Base-by-base conservation (phyloP, 2,888 invertebrate genomes). In the Drosophila falleni region DNA sequence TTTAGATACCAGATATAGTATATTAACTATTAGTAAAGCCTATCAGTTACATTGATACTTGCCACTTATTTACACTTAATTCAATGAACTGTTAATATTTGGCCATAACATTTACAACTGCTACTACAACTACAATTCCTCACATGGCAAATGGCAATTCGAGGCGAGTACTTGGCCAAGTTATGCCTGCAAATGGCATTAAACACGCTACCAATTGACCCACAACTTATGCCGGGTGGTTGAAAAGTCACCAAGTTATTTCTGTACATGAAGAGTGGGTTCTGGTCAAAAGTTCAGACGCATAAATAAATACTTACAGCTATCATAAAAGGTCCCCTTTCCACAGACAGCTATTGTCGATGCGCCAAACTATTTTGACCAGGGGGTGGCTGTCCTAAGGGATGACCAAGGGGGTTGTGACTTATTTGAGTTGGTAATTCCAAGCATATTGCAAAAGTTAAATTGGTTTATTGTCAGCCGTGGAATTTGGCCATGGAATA, bases 391-490 rank as follows among this genome's bases (percentile, higher is more conserved):
- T 35, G 1, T 6, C 16, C 29, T 16, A 16, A 29, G 50, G 35
- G 39, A 6, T 53, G 26, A 29, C 50, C 35, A n/a, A 16, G 19
- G 31, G 54, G 51, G 56, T 13, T 46, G 44, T 41, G 33, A 55
- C 42, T 58, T 71, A 63, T 68, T 78, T 71, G 16, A 35, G 77
- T 76, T 70, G 80, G 78, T 88, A 85, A 88, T 79, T 71, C 84
- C 80, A 81, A 84, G 89, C 90, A 90, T 88, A 90, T 90, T 90
- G 90, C 89, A 71, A 89, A 90, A 89, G 90, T 90, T 90, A 88
- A 90, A 90, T 90, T 90, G 90, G 80, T 89, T 84, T 89, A 82
- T 80, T 80, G 81, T 82, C 76, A 74, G 77, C 54, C 62, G 55
- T 77, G 77, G 76, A 76, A 76, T 77, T 77, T 54, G 55, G 49